phyloP scores from a whole-genome alignment of 2,888 invertebrate species.

The Nemapogon koenigi region DNA sequence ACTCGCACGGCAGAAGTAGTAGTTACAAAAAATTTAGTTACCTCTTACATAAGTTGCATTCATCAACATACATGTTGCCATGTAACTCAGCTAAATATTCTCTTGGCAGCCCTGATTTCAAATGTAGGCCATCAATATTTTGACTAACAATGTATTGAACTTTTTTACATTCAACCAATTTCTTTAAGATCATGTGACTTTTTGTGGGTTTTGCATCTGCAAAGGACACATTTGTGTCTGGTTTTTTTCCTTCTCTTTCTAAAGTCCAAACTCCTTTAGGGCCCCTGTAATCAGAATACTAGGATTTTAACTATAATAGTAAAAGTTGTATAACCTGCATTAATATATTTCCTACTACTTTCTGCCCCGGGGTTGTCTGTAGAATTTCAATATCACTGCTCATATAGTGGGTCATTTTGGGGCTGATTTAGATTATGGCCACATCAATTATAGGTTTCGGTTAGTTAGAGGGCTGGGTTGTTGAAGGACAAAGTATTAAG shows the following conservation, averaged over 20 bases:
- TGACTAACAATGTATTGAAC: slow-evolving; percentile 92
- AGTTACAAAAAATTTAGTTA: slow-evolving; percentile 28
- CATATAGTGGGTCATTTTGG: too few relatives aligned
- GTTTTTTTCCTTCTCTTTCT: slow-evolving; percentile 87
- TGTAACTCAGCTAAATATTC: slow-evolving; percentile 90
- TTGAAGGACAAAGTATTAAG: too few relatives aligned
- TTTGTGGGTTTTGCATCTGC: slow-evolving; percentile 89
- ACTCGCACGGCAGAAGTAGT: too few relatives aligned
- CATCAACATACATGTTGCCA: slow-evolving; percentile 97
- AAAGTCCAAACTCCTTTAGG: slow-evolving; percentile 97
- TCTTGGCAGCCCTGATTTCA: slow-evolving; percentile 86
- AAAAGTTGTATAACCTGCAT: neutral
- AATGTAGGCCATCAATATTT: slow-evolving; percentile 97
- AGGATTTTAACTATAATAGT: neutral
- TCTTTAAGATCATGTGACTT: slow-evolving; percentile 92
- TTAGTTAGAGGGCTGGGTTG: too few relatives aligned
- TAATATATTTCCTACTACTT: neutral
- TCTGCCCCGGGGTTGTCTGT: too few relatives aligned
- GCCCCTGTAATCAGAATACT: slow-evolving; percentile 67
- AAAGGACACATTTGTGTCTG: slow-evolving; percentile 85
- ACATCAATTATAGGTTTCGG: too few relatives aligned
- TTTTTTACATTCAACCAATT: slow-evolving; percentile 70
- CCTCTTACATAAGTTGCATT: slow-evolving; percentile 89
- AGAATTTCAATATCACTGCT: too few relatives aligned
- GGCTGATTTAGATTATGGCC: too few relatives aligned